These are phyloP conservation scores for Lycorma delicatula DNA, from an alignment of 1,140 invertebrate species.

Conservation along the genomic window DNA sequence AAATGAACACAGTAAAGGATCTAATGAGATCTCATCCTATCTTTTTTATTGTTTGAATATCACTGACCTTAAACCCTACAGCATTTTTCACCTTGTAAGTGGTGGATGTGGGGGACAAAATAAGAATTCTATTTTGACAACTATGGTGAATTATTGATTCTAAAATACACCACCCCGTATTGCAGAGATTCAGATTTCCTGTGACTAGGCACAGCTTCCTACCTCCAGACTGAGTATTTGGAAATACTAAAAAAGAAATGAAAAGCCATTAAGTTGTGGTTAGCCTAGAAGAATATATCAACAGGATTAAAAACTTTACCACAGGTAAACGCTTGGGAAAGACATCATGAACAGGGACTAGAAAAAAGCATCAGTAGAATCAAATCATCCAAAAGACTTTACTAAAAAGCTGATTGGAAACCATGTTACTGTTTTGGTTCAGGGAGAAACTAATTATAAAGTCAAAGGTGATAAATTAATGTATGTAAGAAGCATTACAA, in stretches of 20 bases:
- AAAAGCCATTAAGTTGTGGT: conserved; percentile 2
- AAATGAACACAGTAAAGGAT: conserved; percentile 27
- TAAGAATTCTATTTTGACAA: conserved; percentile 30
- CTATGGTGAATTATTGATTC: conserved; percentile 21
- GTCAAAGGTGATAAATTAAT: neutral
- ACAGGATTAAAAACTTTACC: neutral
- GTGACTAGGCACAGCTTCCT: conserved; percentile 29
- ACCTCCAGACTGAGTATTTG: conserved; percentile 30
- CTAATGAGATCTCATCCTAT: conserved; percentile 32
- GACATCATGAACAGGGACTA: conserved; percentile 3
- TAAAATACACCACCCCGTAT: conserved; percentile 13
- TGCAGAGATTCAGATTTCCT: conserved; percentile 20
- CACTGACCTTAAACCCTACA: conserved; percentile 18
- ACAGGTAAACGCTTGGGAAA: conserved; percentile 13
- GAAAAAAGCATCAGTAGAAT: conserved; percentile 3
- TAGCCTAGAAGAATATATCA: neutral
- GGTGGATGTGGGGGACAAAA: conserved; percentile 29
- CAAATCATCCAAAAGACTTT: neutral
- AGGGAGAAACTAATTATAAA: too few species aligned
- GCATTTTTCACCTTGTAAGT: neutral
- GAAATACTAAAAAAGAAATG: conserved; percentile 19
- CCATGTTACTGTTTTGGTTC: too few species aligned
- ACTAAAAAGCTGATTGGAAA: neutral
- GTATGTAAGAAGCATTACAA: neutral
- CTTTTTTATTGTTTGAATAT: conserved; percentile 28